Base-by-base conservation (phyloP, 2,797 vertebrate genomes). In the Spinibarbus caldwelli region DNA sequence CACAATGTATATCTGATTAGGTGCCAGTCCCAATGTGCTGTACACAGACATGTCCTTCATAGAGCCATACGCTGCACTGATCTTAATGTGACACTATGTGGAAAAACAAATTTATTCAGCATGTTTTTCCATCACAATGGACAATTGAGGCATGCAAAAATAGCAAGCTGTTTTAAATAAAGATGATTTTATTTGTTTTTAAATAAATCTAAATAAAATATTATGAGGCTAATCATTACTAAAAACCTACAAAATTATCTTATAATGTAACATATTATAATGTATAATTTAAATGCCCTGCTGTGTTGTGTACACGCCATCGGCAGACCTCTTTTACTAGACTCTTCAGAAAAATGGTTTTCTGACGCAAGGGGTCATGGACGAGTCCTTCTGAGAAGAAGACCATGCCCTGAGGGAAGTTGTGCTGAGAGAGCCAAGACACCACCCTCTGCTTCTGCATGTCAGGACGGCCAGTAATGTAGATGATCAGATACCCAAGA, bases 371-470 rank as follows among this genome's bases (percentile, higher is more conserved):
- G 0, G 98, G 98, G 94, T 99, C 98, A 0, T 99, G 98, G 21
- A 99, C 98, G 19, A 99, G 95, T 70, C 98, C 98, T 0, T 99
- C 98, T 0, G 98, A 99, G 95, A 99, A 99, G 79, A 97, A 99
- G 84, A 99, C 98, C 7, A 99, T 97, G 23, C 98, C 98, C 0
- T 99, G 98, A 52, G 98, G 98, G 90, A 99, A 99, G 94, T 99
- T 99, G 96, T 99, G 98, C 93, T 99, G 98, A 29, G 98, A 98
- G 89, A 99, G 94, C 98, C 98, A 99, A 0, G 98, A 98, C 68
- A 99, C 98, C 86, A 99, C 98, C 76, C 98, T 95, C 93, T 99
- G 98, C 96, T 99, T 99, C 96, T 99, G 98, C 98, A 99, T 99
- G 95, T 99, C 98, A 0, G 98, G 98, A 82, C 98, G 96, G 82